Base-by-base conservation (phyloP, 2,797 vertebrate species). In the Ataeniobius toweri region DNA sequence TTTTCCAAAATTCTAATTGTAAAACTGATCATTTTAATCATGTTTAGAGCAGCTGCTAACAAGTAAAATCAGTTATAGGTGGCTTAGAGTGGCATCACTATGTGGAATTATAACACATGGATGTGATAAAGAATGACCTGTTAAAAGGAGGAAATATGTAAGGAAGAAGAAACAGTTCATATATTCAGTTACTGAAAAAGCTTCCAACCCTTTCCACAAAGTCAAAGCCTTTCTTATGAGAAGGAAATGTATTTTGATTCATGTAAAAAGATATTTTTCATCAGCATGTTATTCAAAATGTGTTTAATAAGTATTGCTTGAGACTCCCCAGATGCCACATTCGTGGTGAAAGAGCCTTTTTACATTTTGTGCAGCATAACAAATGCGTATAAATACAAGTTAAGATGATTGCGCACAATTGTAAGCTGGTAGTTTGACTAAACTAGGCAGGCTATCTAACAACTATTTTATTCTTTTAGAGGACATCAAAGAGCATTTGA, bases 401-500 rank as follows among this genome's bases (percentile, higher is more conserved):
- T 28, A 61, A 14, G 59, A 16, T 59, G 24, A 48, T 26, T 46
- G 41, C 67, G 3, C 41, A 69, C 24, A 69, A 46, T 59, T 46
- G 41, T 39, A 41, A 58, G 39, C 58, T 46, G 9, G 12, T 24
- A 73, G 56, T 74, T n/a, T 59, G 26, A 59, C 46, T 55, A 28
- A 67, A 73, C 10, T 31, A 20, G 0, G 13, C 3, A 10, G 18
- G 2, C 55, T 58, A 24, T 72, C 28, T 36, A 39, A 10, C 10
- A 39, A n/a, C 16, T 18, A 36, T 12, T 41, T 28, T 28, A 59
- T 59, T 61, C 18, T 75, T 24, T 72, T 20, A 36, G 20, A 18
- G 68, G 69, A 75, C 41, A 28, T 44, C 51, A 58, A 58, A 74
- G 53, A 73, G 31, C 74, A 68, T n/a, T n/a, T 18, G n/a, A 65